These are phyloP conservation scores for Percopsis transmontana DNA, from an alignment of 2,113 vertebrate genomes.

Conservation along the genomic window DNA sequence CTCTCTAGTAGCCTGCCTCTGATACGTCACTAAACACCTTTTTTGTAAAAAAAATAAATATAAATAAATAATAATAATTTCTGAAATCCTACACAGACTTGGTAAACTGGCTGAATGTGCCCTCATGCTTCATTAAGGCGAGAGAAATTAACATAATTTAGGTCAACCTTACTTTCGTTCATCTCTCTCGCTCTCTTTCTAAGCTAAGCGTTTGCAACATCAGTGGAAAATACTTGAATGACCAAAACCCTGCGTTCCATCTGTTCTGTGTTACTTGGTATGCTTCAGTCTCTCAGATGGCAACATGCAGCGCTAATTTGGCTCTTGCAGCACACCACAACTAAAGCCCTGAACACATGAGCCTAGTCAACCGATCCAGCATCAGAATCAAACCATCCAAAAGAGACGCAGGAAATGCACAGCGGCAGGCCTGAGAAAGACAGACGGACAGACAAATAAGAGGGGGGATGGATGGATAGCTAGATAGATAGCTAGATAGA, in stretches of 20 bases:
- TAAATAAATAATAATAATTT: constrained; percentile 12
- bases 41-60: too few relatives aligned
- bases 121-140: constrained; percentile 11
- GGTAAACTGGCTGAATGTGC: neutral
- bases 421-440: constrained; percentile 24
- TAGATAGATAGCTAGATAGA: neutral
- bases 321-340: constrained; percentile 61
- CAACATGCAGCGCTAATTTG: constrained; percentile 71
- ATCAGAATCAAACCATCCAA: constrained; percentile 35
- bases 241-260: constrained; percentile 67
- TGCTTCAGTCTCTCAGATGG: constrained; percentile 61
- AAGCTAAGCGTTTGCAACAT: constrained; percentile 53
- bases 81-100: neutral
- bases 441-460: constrained; percentile 6
- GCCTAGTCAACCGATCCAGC: constrained; percentile 58
- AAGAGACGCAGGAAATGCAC: constrained; percentile 41
- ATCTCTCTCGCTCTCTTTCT: constrained; percentile 1
- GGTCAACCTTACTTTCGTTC: neutral
- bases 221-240: constrained; percentile 71
- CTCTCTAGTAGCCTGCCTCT: too few relatives aligned
- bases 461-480: neutral
- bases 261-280: constrained; percentile 72
- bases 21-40: too few relatives aligned
- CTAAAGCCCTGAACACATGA: constrained; percentile 55
- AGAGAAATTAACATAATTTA: neutral